These are phyloP conservation scores for Sthenelais limicola DNA, from an alignment of 2,888 invertebrate genomes.

Conservation along the genomic window DNA sequence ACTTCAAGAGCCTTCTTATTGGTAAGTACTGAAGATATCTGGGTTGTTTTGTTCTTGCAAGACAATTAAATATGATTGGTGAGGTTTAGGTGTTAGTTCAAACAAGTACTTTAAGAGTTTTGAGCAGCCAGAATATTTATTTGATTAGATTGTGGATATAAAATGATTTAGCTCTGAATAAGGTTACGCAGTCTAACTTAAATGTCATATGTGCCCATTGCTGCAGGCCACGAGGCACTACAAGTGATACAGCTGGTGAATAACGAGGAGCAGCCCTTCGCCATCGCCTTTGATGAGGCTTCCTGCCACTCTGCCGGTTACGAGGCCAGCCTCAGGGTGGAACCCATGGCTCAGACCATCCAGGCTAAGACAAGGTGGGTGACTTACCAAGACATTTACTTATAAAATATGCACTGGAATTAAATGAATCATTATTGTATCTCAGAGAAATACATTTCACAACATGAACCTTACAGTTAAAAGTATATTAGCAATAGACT, in stretches of 20 bases:
- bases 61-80: too few species aligned
- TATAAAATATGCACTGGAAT: background rate
- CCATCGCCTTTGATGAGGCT: slow-evolving; percentile 67
- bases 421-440: background rate
- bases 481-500: too few species aligned
- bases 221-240: slow-evolving; percentile 66
- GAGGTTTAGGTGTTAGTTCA: background rate
- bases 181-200: background rate
- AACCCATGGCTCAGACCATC: slow-evolving; percentile 64
- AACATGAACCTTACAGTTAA: too few species aligned
- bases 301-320: slow-evolving; percentile 69
- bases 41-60: too few species aligned
- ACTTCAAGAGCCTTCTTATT: slow-evolving; percentile 78
- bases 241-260: slow-evolving; percentile 69
- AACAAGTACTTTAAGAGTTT: background rate
- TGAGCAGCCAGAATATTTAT: background rate
- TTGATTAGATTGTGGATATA: background rate
- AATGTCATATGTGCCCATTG: background rate
- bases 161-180: background rate
- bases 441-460: too few species aligned
- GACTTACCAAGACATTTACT: too few species aligned
- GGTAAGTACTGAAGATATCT: slow-evolving; percentile 72
- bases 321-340: slow-evolving; percentile 64
- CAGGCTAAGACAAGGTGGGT: slow-evolving; percentile 67
- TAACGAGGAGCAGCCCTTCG: slow-evolving; percentile 66